Percentiles rank a stretch among this genome's conserved stretches.
These are phyloP conservation scores for Neria commutata DNA, from an alignment of 2,888 invertebrate genomes.

Conservation along the genomic window DNA sequence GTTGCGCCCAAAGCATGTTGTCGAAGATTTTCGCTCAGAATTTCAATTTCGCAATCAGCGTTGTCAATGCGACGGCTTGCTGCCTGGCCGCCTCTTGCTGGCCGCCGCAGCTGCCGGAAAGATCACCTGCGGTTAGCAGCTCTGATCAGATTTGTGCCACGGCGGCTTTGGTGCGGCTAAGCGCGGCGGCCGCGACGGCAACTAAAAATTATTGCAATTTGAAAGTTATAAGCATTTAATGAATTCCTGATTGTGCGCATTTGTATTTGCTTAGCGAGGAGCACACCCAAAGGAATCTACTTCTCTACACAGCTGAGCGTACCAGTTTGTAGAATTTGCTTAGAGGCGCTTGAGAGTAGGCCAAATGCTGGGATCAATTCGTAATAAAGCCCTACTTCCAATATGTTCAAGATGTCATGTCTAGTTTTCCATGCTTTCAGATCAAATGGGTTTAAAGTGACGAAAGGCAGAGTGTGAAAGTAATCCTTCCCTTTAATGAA, in stretches of 20 bases:
- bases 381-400: too few relatives aligned
- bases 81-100: constrained; percentile 1
- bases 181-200: constrained; percentile 25
- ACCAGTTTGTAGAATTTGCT: too few relatives aligned
- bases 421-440: too few relatives aligned
- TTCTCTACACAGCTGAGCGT: too few relatives aligned
- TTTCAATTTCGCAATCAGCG: constrained; percentile 33
- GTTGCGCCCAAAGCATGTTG: constrained; percentile 19
- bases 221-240: constrained; percentile 45
- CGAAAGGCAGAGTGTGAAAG: too few relatives aligned
- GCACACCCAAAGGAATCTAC: neutral
- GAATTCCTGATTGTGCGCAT: constrained; percentile 35
- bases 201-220: constrained; percentile 45
- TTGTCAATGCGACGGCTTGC: constrained; percentile 12
- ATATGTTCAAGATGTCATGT: too few relatives aligned
- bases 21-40: constrained; percentile 13
- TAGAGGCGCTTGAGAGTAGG: too few relatives aligned
- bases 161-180: constrained; percentile 8
- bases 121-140: constrained; percentile 11
- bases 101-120: constrained; percentile 10
- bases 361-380: too few relatives aligned
- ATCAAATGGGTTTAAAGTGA: too few relatives aligned
- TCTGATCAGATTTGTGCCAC: neutral
- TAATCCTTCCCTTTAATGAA: too few relatives aligned
- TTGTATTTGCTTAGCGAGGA: constrained; percentile 10